Evolutionary conservation across 2,888 invertebrate genomes (phyloP).

Genomic region (Pristionchus arcanus): DNA sequence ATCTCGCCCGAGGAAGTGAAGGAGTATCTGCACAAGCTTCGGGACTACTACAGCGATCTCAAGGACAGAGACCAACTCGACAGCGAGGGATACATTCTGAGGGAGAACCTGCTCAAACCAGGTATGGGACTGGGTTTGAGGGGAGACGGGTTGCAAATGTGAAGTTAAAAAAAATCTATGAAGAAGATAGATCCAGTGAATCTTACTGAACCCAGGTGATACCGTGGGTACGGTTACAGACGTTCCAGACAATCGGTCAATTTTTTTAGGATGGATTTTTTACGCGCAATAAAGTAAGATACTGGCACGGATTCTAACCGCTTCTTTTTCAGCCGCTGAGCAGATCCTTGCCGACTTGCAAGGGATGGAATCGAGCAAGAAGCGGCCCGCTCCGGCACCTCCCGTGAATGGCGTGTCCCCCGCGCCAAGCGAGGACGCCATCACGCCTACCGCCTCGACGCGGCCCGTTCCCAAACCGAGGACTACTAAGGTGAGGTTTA

Average conservation of each 20-base stretch:
- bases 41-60: conserved; percentile 28
- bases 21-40: not conserved
- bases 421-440: not conserved
- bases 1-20: conserved; percentile 32
- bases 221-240: too few relatives aligned
- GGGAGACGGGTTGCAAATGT: too few relatives aligned
- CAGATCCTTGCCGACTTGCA: not conserved
- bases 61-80: conserved; percentile 20
- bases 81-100: not conserved
- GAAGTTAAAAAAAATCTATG: too few relatives aligned
- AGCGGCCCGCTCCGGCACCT: conserved; percentile 20
- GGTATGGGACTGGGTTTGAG: not conserved
- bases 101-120: conserved; percentile 26
- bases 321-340: conserved; percentile 5
- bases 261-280: too few relatives aligned
- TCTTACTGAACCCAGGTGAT: too few relatives aligned
- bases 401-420: not conserved
- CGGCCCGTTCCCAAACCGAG: conserved; percentile 38
- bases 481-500: conserved; percentile 14
- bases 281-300: too few relatives aligned
- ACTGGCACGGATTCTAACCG: not conserved
- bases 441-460: not conserved
- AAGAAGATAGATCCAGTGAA: too few relatives aligned
- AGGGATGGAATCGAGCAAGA: not conserved
- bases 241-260: too few relatives aligned